Percentiles rank a stretch among this genome's conserved stretches.
Evolutionary conservation across 2,113 vertebrate genomes (phyloP).

Genomic region (Psammodynastes pulverulentus): DNA sequence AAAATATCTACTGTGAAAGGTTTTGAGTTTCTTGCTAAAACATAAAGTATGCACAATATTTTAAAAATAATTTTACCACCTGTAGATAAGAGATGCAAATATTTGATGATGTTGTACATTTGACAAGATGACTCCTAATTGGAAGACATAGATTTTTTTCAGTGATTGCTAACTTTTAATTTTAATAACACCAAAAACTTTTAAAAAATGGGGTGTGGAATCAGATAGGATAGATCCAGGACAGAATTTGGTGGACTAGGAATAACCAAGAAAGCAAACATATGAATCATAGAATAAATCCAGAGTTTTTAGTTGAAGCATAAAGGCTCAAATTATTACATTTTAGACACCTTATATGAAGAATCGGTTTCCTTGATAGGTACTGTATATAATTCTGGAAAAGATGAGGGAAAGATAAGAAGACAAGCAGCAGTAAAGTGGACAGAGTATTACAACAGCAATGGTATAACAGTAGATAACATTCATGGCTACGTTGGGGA

Average conservation of each 20-base stretch:
- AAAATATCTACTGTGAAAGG: background rate
- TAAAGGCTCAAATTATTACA: background rate
- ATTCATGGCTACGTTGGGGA: background rate
- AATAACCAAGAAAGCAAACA: background rate
- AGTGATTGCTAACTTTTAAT: background rate
- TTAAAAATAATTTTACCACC: background rate
- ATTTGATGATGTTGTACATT: background rate
- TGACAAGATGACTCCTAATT: background rate
- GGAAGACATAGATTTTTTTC: background rate
- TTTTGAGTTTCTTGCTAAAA: background rate
- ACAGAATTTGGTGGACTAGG: background rate
- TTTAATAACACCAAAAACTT: background rate
- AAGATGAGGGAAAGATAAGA: background rate
- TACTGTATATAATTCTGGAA: background rate
- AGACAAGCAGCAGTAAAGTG: background rate
- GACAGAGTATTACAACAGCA: background rate
- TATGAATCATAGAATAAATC: background rate
- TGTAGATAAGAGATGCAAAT: background rate
- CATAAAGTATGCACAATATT: background rate
- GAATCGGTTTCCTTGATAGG: background rate
- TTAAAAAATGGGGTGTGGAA: background rate
- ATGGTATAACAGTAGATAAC: background rate
- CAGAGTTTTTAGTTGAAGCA: background rate
- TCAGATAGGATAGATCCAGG: background rate
- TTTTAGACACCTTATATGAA: background rate